Evolutionary conservation across 2,113 vertebrate species (phyloP).

Genomic region (Centropus bengalensis): DNA sequence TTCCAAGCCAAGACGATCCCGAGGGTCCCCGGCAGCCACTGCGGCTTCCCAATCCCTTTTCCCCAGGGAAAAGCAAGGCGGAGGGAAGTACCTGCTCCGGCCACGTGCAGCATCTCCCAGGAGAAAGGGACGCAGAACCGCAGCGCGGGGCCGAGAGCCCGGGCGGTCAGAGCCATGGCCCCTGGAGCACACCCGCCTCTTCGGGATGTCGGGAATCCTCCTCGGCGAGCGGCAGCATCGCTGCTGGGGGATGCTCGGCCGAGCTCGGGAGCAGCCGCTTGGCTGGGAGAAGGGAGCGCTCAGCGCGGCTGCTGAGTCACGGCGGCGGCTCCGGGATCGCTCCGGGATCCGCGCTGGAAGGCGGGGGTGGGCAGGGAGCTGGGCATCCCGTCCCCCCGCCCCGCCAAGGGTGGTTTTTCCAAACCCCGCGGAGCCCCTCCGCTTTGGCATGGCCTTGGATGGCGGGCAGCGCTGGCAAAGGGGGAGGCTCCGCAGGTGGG

Average conservation of each 20-base stretch:
- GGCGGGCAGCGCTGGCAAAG: neutral
- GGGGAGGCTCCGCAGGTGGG: neutral
- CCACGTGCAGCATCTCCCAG: constrained; percentile 16
- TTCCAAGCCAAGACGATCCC: neutral
- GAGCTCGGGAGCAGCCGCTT: neutral
- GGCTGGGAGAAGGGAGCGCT: constrained; percentile 7
- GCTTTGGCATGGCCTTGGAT: accelerated
- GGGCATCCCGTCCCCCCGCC: neutral
- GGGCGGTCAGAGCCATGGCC: neutral
- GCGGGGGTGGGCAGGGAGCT: neutral
- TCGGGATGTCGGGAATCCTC: neutral
- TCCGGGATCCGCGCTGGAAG: neutral
- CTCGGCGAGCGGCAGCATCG: neutral
- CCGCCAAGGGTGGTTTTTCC: accelerated
- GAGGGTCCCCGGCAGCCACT: neutral
- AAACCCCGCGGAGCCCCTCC: neutral
- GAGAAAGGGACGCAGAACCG: neutral
- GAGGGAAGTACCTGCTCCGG: neutral
- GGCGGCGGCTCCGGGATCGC: neutral
- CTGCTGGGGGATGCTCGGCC: neutral
- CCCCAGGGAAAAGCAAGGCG: accelerated
- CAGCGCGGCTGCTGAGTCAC: constrained; percentile 30
- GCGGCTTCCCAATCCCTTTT: neutral
- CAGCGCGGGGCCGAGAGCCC: neutral
- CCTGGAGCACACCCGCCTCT: no score